Conservation (phyloP, 2,797 vertebrate species). For the Smutsia temminckii region DNA sequence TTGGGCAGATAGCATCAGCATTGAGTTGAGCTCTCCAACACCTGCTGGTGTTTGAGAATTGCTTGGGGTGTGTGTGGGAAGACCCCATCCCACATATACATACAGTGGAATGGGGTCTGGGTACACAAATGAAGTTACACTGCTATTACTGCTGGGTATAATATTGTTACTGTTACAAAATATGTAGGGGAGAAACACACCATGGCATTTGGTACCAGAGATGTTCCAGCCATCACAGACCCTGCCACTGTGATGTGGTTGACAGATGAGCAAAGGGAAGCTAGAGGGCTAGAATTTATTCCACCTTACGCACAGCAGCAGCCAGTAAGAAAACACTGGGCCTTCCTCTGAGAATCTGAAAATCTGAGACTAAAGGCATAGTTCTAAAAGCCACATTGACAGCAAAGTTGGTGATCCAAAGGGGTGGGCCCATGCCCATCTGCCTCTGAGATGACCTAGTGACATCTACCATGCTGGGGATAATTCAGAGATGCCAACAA, state of each 20-base stretch:
- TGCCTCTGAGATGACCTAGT: conserved; percentile 36
- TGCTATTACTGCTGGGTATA: too few relatives aligned
- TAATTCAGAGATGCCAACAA: conserved; percentile 31
- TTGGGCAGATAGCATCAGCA: too few relatives aligned
- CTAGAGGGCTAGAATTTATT: conserved; percentile 18
- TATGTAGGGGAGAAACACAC: too few relatives aligned
- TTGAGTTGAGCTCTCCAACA: too few relatives aligned
- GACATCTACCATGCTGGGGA: neutral
- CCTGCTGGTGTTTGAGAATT: too few relatives aligned
- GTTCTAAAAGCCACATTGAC: neutral
- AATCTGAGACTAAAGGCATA: neutral
- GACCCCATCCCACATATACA: too few relatives aligned
- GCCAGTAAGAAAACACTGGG: conserved; percentile 36
- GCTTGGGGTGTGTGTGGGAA: too few relatives aligned
- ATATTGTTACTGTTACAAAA: too few relatives aligned
- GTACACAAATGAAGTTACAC: too few relatives aligned
- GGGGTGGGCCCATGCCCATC: neutral
- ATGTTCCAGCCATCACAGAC: neutral
- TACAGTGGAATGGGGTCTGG: too few relatives aligned
- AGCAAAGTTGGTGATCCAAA: conserved; percentile 25
- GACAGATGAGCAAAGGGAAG: neutral
- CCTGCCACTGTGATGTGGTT: neutral
- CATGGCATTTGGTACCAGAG: too few relatives aligned
- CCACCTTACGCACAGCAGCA: conserved; percentile 37
- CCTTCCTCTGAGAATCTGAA: conserved; percentile 28